Percentiles rank a stretch among this genome's conserved stretches.
These are phyloP conservation scores for Bagarius yarrelli DNA, from an alignment of 2,113 vertebrate genomes.

Conservation along the genomic window DNA sequence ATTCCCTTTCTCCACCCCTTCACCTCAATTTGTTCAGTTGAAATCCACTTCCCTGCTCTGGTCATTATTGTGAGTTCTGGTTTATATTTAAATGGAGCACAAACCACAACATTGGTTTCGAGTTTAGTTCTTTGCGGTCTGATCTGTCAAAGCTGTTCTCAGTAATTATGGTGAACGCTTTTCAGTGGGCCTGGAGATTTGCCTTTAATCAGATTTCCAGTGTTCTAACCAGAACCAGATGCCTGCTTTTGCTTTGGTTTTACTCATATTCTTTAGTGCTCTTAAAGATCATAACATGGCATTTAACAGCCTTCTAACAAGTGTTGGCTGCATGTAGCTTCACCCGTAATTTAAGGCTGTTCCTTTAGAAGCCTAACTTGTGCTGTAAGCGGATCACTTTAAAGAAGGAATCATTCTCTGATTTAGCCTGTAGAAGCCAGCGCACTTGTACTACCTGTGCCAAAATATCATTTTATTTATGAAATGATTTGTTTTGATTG, in stretches of 20 bases:
- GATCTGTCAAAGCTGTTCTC: conserved; percentile 62
- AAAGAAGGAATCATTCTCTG: conserved; percentile 26
- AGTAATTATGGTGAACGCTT: conserved; percentile 65
- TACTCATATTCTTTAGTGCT: conserved; percentile 50
- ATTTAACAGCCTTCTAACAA: conserved; percentile 66
- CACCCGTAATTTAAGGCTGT: conserved; percentile 46
- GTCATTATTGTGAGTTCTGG: conserved; percentile 55
- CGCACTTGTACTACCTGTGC: conserved; percentile 11
- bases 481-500: not conserved
- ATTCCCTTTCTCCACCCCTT: conserved; percentile 42
- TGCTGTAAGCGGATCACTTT: conserved; percentile 42
- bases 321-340: conserved; percentile 49
- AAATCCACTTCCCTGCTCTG: conserved; percentile 45
- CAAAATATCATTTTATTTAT: not conserved
- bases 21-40: conserved; percentile 57
- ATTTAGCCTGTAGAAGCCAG: conserved; percentile 58
- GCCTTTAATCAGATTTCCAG: conserved; percentile 63
- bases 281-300: conserved; percentile 54
- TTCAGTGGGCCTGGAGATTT: conserved; percentile 62
- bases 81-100: conserved; percentile 54
- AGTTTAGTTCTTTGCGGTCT: conserved; percentile 68
- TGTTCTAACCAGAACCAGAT: conserved; percentile 63
- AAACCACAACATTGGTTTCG: conserved; percentile 66
- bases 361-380: conserved; percentile 37
- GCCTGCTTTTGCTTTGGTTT: conserved; percentile 54